Percentiles rank a stretch among this genome's conserved stretches.
Conservation (phyloP, 2,113 vertebrate genomes). For the Phoenicopterus ruber region DNA sequence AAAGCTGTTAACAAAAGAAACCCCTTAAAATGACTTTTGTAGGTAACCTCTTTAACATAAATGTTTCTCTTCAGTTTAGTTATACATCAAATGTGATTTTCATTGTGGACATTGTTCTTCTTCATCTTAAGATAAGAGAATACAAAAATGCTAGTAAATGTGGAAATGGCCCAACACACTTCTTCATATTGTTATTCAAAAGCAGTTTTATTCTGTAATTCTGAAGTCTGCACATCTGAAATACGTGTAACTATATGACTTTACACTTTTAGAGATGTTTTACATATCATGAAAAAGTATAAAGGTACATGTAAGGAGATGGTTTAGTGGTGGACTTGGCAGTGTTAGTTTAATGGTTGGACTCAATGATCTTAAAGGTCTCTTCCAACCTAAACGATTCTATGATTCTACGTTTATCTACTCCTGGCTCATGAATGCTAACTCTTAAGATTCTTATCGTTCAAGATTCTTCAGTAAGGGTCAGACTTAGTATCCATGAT, state of each 20-base stretch:
- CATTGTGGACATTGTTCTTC: neutral
- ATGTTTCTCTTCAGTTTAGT: neutral
- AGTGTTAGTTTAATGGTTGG: no score
- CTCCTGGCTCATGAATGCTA: neutral
- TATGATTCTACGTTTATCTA: neutral
- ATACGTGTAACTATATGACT: neutral
- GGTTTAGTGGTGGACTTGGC: no score
- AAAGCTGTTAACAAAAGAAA: neutral
- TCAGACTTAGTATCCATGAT: neutral
- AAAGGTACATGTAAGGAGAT: neutral
- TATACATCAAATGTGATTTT: conserved; percentile 18
- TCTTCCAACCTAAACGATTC: no score
- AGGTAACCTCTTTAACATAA: neutral
- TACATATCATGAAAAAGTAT: neutral
- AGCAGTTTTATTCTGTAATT: neutral
- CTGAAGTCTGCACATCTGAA: neutral
- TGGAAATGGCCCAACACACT: neutral
- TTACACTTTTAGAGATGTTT: neutral
- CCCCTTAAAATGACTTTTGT: neutral
- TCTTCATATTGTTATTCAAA: conserved; percentile 17
- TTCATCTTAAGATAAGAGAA: conserved; percentile 1
- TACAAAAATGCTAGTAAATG: neutral
- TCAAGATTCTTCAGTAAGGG: neutral
- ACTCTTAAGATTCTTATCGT: neutral
- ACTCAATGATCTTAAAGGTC: no score